phyloP scores from a whole-genome alignment of 2,797 vertebrate species.

The Hoplostethus mediterraneus region DNA sequence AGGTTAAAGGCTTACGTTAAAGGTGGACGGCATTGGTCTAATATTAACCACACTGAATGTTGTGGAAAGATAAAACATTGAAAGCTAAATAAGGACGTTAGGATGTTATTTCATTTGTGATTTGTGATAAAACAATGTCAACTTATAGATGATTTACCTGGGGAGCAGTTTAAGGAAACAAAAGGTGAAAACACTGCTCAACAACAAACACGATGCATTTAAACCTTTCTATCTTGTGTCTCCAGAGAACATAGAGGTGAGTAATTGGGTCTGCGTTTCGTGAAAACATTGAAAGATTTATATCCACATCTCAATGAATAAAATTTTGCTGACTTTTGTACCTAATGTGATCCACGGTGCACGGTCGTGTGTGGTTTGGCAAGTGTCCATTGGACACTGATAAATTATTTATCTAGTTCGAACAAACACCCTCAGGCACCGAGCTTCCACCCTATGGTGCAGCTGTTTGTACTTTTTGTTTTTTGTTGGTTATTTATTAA shows the following conservation, averaged over 20 bases:
- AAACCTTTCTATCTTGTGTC: background rate
- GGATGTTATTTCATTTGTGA: no score
- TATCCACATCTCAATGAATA: background rate
- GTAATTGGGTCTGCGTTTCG: background rate
- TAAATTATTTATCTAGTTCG: slow-evolving; percentile 62
- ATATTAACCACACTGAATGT: no score
- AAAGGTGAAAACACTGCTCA: background rate
- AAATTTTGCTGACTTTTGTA: slow-evolving; percentile 20
- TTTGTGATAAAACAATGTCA: no score
- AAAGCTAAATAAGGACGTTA: no score
- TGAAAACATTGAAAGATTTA: slow-evolving; percentile 1
- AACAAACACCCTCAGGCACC: slow-evolving; percentile 61
- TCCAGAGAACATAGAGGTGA: background rate
- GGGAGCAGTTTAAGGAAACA: no score
- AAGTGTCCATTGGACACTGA: slow-evolving; percentile 3
- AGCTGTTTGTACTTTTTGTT: slow-evolving; percentile 6
- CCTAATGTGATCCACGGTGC: slow-evolving; percentile 22
- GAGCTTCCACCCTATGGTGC: slow-evolving; percentile 22
- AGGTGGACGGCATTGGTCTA: no score
- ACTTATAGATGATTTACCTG: no score
- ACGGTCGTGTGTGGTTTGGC: slow-evolving; percentile 28
- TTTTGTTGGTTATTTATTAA: slow-evolving; percentile 55
- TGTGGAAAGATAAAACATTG: no score
- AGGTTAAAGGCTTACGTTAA: no score
- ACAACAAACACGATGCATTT: slow-evolving; percentile 1